A percentile compares a stretch with the other conserved stretches of the same genome.
phyloP scores from a whole-genome alignment of 2,797 vertebrate species.

The Chiloscyllium punctatum region DNA sequence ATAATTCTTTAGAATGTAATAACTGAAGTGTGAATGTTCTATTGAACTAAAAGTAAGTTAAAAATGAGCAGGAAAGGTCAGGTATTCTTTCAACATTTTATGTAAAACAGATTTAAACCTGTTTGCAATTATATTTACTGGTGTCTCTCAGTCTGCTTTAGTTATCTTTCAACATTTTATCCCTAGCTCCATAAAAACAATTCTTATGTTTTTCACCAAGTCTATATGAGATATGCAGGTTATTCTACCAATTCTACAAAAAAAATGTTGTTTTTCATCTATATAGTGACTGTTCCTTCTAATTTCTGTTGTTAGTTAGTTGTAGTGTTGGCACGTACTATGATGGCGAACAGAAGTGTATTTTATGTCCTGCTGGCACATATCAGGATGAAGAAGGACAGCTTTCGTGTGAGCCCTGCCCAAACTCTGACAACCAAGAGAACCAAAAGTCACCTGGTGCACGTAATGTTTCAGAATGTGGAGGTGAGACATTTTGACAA shows the following conservation, averaged over 20 bases:
- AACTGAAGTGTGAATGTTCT: background rate
- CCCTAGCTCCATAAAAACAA: slow-evolving; percentile 43
- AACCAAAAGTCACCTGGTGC: slow-evolving; percentile 60
- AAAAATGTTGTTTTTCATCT: slow-evolving; percentile 38
- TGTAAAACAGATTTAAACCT: slow-evolving; percentile 43
- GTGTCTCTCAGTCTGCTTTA: slow-evolving; percentile 44
- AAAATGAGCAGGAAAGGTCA: slow-evolving; percentile 28
- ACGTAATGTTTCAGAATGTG: slow-evolving; percentile 71
- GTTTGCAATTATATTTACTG: slow-evolving; percentile 52
- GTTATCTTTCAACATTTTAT: slow-evolving; percentile 48
- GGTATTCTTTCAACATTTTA: slow-evolving; percentile 43
- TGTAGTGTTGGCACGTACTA: slow-evolving; percentile 67
- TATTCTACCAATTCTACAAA: slow-evolving; percentile 44
- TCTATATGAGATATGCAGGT: slow-evolving; percentile 39
- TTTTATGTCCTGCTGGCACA: slow-evolving; percentile 70
- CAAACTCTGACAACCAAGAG: slow-evolving; percentile 61
- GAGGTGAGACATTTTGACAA: slow-evolving; percentile 58
- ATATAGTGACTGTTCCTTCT: slow-evolving; percentile 38
- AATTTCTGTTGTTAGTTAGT: slow-evolving; percentile 60
- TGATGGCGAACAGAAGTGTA: slow-evolving; percentile 64
- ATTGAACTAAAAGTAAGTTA: background rate
- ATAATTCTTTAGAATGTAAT: background rate
- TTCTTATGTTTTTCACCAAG: slow-evolving; percentile 45
- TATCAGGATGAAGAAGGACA: slow-evolving; percentile 79
- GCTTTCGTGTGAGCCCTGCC: slow-evolving; percentile 72